These are phyloP conservation scores for rat (Rattus norvegicus) DNA, from an alignment of 2,113 vertebrate genomes.

Conservation along the genomic window GRCr8 NC_086022.1:68263501-68264000, in stretches of 20 bases:
- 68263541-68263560: neutral
- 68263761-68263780: neutral
- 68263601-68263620: no score
- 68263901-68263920: constrained; percentile 38
- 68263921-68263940: neutral
- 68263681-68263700: neutral
- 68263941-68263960: constrained; percentile 26
- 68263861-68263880: neutral
- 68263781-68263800: neutral
- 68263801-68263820: constrained; percentile 1
- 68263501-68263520: neutral
- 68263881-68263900: constrained; percentile 27
- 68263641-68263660: neutral
- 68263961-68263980: neutral
- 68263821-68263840: constrained; percentile 25
- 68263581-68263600: neutral
- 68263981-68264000: constrained; percentile 1
- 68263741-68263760: neutral
- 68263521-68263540: constrained; percentile 21
- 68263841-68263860: constrained; percentile 9
- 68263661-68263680: neutral
- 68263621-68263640: neutral
- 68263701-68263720: neutral
- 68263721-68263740: neutral
- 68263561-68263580: neutral